phyloP scores from a whole-genome alignment of 2,888 invertebrate species.

The Phorcus lineatus region DNA sequence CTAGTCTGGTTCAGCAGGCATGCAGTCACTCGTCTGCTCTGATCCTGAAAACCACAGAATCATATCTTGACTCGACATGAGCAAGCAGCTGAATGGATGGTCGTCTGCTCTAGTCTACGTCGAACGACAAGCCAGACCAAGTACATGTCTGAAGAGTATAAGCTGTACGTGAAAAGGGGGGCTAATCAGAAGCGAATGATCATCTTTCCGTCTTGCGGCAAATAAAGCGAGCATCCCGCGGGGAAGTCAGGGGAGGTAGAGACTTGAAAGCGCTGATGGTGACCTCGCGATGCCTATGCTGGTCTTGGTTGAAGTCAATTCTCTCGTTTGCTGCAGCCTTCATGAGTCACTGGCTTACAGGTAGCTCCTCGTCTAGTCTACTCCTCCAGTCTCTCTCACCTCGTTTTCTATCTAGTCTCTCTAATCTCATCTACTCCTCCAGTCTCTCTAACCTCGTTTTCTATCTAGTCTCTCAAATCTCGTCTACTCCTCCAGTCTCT shows the following conservation, averaged over 20 bases:
- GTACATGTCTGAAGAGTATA: background rate
- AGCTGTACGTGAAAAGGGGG: background rate
- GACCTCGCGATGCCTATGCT: conserved; percentile 13
- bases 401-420: background rate
- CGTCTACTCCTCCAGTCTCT: no score
- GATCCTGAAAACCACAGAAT: background rate
- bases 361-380: background rate
- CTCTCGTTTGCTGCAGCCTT: background rate
- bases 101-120: background rate
- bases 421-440: background rate
- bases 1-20: background rate
- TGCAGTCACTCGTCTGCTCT: background rate
- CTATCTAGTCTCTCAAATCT: no score
- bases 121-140: background rate
- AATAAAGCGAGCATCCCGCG: background rate
- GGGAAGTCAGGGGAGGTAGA: background rate
- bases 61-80: background rate
- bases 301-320: background rate
- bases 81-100: background rate
- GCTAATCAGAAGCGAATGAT: background rate
- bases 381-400: background rate
- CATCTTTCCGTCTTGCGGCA: conserved; percentile 3
- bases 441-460: background rate
- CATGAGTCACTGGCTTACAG: background rate
- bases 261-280: conserved; percentile 2